Base-by-base conservation (phyloP, 2,797 vertebrate genomes). In the Pristis pectinata region DNA sequence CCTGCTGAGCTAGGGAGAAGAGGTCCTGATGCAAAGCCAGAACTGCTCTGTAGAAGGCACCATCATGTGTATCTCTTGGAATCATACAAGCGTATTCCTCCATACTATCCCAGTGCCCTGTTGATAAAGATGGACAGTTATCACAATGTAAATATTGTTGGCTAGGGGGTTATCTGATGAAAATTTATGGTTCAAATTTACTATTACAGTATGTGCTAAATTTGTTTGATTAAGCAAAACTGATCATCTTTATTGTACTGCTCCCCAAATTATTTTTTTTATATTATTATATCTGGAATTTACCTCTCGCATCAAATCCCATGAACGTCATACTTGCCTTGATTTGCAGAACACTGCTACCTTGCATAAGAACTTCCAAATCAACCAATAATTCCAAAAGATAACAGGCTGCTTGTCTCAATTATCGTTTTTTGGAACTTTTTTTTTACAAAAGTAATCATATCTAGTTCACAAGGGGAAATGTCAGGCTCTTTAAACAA, bases 21-120 rank as follows among this genome's bases (percentile, higher is more conserved):
- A 99, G 98, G 96, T 99, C 99, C 96, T 99, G 99, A 96, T 99
- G 99, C 17, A 99, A 96, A 0, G 99, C 99, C 76, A 99, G 97
- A 17, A 99, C 99, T 0, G 99, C 99, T 96, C 99, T 97, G 95
- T 99, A 99, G 96, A 99, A 99, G 2, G 99, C 99, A 0, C 99
- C 99, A 1, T 99, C 99, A 0, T 99, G 99, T 27, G 99, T 99
- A 95, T 99, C 99, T 95, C 99, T 97, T 0, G 99, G 99, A 94
- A 99, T 99, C 98, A 99, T 98, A 95, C 99, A 99, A 0, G 99
- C 99, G 22, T 99, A 99, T 95, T 99, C 98, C 95, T 99, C 99
- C 99, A 99, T 99, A 96, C 99, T 99, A 96, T 99, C 99, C 99
- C 99, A 99, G 95, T 99, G 98, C 41, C 98, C 99, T 99, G 96